Evolutionary conservation across 2,113 vertebrate genomes (phyloP).

Genomic region (Pampusana beccarii): DNA sequence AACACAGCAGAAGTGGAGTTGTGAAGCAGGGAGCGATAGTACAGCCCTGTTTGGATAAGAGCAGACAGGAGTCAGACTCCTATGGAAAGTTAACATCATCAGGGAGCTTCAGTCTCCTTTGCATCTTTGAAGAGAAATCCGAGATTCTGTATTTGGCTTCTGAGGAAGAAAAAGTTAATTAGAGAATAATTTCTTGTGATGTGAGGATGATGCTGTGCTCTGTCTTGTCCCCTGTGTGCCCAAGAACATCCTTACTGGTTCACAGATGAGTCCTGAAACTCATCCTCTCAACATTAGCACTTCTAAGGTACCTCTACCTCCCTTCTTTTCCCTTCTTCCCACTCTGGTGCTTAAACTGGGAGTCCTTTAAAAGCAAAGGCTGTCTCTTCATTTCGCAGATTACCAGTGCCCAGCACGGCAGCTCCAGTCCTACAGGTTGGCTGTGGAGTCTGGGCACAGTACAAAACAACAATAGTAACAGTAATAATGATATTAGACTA

Average conservation of each 20-base stretch:
- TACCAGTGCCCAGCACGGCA: background rate
- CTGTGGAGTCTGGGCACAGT: background rate
- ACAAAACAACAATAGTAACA: background rate
- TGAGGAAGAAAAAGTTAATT: background rate
- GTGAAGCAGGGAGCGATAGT: background rate
- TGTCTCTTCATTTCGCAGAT: background rate
- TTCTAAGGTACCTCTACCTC: background rate
- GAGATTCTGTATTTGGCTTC: background rate
- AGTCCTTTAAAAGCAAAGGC: background rate
- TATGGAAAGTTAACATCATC: background rate
- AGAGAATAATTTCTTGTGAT: background rate
- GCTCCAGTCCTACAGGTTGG: background rate
- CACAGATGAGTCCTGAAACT: background rate
- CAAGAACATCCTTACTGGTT: background rate
- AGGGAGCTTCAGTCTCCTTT: background rate
- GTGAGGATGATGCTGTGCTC: background rate
- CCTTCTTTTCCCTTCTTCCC: background rate
- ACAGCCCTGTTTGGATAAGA: background rate
- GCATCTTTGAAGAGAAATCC: background rate
- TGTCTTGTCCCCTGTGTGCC: background rate
- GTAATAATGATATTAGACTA: background rate
- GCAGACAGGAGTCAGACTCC: background rate
- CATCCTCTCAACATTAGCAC: background rate
- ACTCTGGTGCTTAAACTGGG: background rate
- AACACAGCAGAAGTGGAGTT: background rate